phyloP scores from a whole-genome alignment of 2,113 vertebrate species.

The Sapajus apella region DNA sequence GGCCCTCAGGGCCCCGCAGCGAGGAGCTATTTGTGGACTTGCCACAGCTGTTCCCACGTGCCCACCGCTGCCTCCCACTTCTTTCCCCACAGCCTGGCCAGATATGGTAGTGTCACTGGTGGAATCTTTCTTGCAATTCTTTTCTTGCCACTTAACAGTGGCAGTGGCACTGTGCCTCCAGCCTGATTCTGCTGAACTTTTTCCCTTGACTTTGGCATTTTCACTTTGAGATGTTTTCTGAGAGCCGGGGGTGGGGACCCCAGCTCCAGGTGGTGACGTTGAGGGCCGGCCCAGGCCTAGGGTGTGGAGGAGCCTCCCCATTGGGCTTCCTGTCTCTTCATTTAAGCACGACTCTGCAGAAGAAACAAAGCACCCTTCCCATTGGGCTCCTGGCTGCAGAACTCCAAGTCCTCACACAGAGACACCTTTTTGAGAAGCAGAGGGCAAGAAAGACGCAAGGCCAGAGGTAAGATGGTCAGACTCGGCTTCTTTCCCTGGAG shows the following conservation, averaged over 20 bases:
- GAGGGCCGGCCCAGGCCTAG: slow-evolving; percentile 43
- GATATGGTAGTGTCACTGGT: background rate
- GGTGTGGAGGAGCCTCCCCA: slow-evolving; percentile 10
- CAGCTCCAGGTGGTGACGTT: slow-evolving; percentile 52
- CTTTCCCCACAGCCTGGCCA: background rate
- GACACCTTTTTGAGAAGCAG: background rate
- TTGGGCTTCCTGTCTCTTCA: slow-evolving; percentile 67
- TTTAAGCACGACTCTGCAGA: background rate
- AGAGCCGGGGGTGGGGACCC: slow-evolving; percentile 51
- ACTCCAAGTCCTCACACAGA: background rate
- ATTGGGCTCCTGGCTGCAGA: background rate
- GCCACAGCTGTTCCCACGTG: background rate
- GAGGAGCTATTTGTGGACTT: background rate
- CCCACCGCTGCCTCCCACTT: background rate
- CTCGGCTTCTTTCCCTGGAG: background rate
- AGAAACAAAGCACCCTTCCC: background rate
- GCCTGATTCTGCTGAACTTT: background rate
- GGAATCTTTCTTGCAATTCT: background rate
- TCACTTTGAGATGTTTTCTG: slow-evolving; percentile 26
- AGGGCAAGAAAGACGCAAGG: background rate
- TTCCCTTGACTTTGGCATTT: slow-evolving; percentile 51
- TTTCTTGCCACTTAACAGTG: background rate
- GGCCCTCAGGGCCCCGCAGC: background rate
- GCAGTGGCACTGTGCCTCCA: background rate
- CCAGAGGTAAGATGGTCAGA: slow-evolving; percentile 59